These are phyloP conservation scores for Pterostichus niger DNA, from an alignment of 2,888 invertebrate species.

Conservation along the genomic window DNA sequence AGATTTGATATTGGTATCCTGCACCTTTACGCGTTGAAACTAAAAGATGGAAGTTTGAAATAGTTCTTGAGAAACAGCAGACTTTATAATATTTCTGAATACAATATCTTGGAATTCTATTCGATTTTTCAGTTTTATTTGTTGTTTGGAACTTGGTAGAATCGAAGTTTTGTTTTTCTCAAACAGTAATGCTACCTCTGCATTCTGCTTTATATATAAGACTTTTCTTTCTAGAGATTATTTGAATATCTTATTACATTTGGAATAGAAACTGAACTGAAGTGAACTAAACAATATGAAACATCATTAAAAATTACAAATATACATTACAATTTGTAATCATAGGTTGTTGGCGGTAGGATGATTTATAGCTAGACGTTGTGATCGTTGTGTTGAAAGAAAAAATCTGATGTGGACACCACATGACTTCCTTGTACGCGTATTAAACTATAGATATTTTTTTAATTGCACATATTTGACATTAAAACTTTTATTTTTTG, in stretches of 20 bases:
- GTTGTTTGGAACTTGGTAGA: constrained; percentile 1
- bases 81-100: constrained; percentile 12
- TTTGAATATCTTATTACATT: neutral
- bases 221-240: neutral
- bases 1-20: constrained; percentile 5
- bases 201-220: neutral
- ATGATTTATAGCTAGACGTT: too few species aligned
- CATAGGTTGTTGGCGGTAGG: too few species aligned
- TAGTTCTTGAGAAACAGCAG: neutral
- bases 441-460: too few species aligned
- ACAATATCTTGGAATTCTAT: neutral
- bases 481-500: too few species aligned
- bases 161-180: constrained; percentile 1
- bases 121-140: neutral
- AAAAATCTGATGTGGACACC: too few species aligned
- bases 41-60: neutral
- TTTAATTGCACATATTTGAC: too few species aligned
- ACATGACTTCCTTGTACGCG: too few species aligned
- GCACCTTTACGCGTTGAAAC: neutral
- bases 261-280: too few species aligned
- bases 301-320: too few species aligned
- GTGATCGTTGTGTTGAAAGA: too few species aligned
- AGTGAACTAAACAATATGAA: too few species aligned
- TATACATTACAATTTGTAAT: too few species aligned
- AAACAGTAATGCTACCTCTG: neutral